Percentiles rank a stretch among this genome's conserved stretches.
phyloP scores from a whole-genome alignment of 2,797 vertebrate genomes.

The Sebastes taczanowskii region DNA sequence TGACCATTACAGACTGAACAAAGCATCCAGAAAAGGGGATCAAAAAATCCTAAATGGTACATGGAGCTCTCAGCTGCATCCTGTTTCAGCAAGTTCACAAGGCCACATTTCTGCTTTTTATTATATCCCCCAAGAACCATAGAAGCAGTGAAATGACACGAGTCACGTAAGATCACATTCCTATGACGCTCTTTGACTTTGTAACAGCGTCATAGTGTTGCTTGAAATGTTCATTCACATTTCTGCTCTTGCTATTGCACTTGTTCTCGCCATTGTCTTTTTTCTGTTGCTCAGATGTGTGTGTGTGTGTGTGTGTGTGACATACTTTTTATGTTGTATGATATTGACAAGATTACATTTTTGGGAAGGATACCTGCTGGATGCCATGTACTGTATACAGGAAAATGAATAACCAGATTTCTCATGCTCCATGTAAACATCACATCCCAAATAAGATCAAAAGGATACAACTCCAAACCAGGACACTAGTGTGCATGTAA shows the following conservation, averaged over 20 bases:
- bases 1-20: constrained; percentile 30
- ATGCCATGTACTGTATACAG: background rate
- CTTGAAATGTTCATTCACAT: constrained; percentile 2
- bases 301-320: background rate
- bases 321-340: background rate
- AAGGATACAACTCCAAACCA: background rate
- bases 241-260: background rate
- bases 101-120: constrained; percentile 62
- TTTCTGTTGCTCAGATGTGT: background rate
- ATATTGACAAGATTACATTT: background rate
- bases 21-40: constrained; percentile 28
- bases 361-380: background rate
- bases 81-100: constrained; percentile 76
- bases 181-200: constrained; percentile 35
- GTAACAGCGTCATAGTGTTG: background rate
- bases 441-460: background rate
- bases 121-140: constrained; percentile 68
- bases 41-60: constrained; percentile 52
- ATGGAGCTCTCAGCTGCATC: constrained; percentile 82
- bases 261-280: background rate
- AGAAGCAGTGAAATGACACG: constrained; percentile 59
- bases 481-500: background rate
- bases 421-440: background rate
- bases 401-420: background rate
- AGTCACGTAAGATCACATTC: constrained; percentile 63